Base-by-base conservation (phyloP, 1,140 invertebrate genomes). In the Mylabris phalerata region DNA sequence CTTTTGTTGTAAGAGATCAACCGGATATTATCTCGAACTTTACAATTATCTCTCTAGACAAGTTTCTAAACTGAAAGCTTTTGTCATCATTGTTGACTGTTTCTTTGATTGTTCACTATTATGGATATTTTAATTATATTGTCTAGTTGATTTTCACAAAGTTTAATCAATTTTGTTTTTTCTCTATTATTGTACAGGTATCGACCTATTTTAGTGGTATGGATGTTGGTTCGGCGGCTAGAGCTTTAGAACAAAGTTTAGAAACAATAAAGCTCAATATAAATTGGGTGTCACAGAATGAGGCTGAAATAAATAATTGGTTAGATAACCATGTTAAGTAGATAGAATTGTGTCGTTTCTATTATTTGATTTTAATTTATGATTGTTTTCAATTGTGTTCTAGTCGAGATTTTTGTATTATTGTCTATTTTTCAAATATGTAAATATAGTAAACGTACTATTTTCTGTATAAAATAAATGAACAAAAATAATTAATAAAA, bases 251-350 rank as follows among this genome's bases (percentile, higher is more conserved):
- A 38, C 86, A 89, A 68, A 86, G 85, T 65, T 71, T 89, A 50
- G 88, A 91, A 74, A 86, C 79, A n/a, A 88, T 91, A 55, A 80
- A 81, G 64, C 78, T 88, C 41, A 89, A 89, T 70, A 87, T 89
- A n/a, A 80, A 86, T 55, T 90, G 87, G 87, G 80, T 88, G 1
- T 74, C 80, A 41, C 76, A 81, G 40, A 86, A 88, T 63, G 82
- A 75, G 61, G 70, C 68, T 50, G 74, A 77, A 59, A 74, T 77
- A 47, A 72, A 71, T 57, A 71, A 64, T 48, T 74, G 73, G 73
- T 62, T 73, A 24, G 58, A 60, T 50, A 67, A 69, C 63, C 63
- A 67, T 62, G 47, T 62, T 46, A 66, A 66, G 51, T 69, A 66
- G 47, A 50, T 45, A 4, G 32, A 7, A 32, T 32, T 32, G 4